Evolutionary conservation across 2,888 invertebrate species (phyloP), one percentile per base, ranked within the genome.

Genomic region (Mythimna pallens): DNA sequence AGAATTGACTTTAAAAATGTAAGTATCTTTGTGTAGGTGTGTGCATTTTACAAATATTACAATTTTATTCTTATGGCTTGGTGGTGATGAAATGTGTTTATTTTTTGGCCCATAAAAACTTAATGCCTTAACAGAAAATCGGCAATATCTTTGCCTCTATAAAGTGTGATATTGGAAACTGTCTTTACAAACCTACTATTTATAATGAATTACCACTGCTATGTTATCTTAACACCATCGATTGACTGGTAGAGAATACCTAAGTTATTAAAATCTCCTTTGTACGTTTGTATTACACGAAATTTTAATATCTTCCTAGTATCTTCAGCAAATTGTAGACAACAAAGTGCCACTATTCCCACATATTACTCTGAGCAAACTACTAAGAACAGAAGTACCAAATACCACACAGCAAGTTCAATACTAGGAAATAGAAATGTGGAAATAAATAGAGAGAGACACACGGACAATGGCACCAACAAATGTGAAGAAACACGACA

Each of bases 401-500:
- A 40, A 61, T 14, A 40, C 59, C 36, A 59, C 36, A 59, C 22
- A 61, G 14, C 54, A 81, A 68, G 40, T 67, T 62, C 65, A 62
- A 68, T 69, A 59, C 61, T 50, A 76, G 70, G 59, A 73, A 78
- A 74, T 72, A 81, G 25, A 70, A 79, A 63, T 43, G 57, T 63
- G 63, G 55, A 74, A 73, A 77, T 73, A 78, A 80, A 73, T 67
- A 52, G 66, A 84, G 50, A 73, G 47, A 54, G 54, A 62, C 61
- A 62, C 61, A 71, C 63, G 62, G 57, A 84, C 78, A 83, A 78
- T 68, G 47, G 59, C 20, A 25, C 62, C 66, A 70, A 81, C 71
- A 75, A 77, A 82, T 80, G 76, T 76, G 66, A 74, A 70, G 80
- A 67, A 78, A 81, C 76, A 58, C 71, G 61, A 73, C 58, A 66